Percentiles rank a stretch among this genome's conserved stretches.
phyloP scores from a whole-genome alignment of 2,888 invertebrate species.

The Noctua janthe region DNA sequence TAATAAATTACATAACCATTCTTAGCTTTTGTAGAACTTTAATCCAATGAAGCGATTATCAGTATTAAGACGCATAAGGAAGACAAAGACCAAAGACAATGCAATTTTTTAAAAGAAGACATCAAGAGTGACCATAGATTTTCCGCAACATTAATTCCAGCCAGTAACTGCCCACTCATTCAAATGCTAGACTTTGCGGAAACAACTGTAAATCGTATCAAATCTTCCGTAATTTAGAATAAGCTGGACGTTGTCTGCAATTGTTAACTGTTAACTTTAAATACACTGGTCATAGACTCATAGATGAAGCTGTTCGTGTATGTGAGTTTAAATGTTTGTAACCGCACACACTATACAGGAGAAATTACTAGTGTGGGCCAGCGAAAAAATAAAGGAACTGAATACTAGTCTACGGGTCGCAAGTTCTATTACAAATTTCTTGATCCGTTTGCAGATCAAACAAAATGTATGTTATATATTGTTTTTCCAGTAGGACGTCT shows the following conservation, averaged over 20 bases:
- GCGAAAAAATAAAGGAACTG: too few relatives aligned
- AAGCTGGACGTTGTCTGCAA: slow-evolving; percentile 13
- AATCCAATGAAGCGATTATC: neutral
- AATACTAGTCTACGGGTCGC: neutral
- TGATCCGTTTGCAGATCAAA: too few relatives aligned
- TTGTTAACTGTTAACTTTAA: slow-evolving; percentile 14
- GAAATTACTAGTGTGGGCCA: neutral
- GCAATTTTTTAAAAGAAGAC: neutral
- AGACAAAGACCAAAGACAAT: neutral
- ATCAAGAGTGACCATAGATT: slow-evolving; percentile 34
- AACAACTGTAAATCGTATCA: slow-evolving; percentile 47
- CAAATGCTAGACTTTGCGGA: slow-evolving; percentile 28
- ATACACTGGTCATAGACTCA: neutral
- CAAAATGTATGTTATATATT: too few relatives aligned
- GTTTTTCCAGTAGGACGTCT: too few relatives aligned
- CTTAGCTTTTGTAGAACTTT: neutral
- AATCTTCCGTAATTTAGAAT: slow-evolving; percentile 35
- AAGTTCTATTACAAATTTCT: too few relatives aligned
- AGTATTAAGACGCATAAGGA: neutral
- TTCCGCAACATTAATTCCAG: slow-evolving; percentile 46
- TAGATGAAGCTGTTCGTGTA: neutral
- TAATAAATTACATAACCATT: neutral
- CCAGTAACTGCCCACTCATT: slow-evolving; percentile 22
- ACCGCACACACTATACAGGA: neutral
- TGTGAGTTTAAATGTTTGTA: neutral